Base-by-base conservation (phyloP, 2,888 invertebrate genomes). In the Junonia oenone region DNA sequence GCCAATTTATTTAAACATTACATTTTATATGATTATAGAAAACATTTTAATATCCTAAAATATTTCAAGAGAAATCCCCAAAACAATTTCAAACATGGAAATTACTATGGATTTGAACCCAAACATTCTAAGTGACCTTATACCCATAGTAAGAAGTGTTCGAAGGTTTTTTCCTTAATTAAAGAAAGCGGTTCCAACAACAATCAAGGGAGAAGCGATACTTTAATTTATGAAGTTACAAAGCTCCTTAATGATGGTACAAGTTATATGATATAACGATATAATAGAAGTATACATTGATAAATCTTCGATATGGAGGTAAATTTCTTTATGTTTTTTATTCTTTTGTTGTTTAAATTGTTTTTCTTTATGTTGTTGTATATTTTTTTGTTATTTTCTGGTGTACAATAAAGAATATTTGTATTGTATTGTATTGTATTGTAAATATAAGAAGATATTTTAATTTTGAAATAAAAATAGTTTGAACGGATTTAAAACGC, bases 221-320 rank as follows among this genome's bases (percentile, higher is more conserved):
- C 46, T 61, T 62, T 67, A 64, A 65, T 64, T 68, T 66, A 68
- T 64, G 51, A 55, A 59, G 40, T 55, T 26, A 59, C 58, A 65
- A 62, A 66, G 64, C 61, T 64, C 59, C 58, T 65, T 65, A 35
- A 13, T 8, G 15, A 22, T 50, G 52, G 59, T 47, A 11, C 38
- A 40, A 40, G 38, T 11, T 9, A 38, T 11, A 38, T 3, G 15
- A 17, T 38, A 9, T 13, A 11, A 29, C 4, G 15, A 19, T n/a
- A 13, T 11, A 13, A 19, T 6, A 2, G 14, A 17, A n/a, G n/a
- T n/a, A n/a, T n/a, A n/a, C n/a, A n/a, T 26, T 26, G 26, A 6
- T 5, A 3, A 26, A 26, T 26, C 26, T 26, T 26, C 26, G 26
- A 3, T 5, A 26, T 26, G 3, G n/a, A n/a, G n/a, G n/a, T n/a